A percentile compares a stretch with the other conserved stretches of the same genome.
These are phyloP conservation scores for Hippopotamus amphibius DNA, from an alignment of 2,113 vertebrate species.

Conservation along the genomic window DNA sequence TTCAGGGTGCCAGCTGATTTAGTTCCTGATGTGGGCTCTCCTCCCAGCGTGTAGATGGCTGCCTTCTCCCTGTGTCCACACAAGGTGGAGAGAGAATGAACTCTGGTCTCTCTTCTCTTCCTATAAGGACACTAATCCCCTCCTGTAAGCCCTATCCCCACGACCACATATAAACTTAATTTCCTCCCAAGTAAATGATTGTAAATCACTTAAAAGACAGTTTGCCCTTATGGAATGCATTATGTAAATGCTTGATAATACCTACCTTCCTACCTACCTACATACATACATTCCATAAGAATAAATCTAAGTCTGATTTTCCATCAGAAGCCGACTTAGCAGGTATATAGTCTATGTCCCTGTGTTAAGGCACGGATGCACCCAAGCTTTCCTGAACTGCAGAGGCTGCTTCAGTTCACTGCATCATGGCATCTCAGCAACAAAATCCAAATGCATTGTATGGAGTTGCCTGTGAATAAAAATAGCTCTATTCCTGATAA, in stretches of 20 bases:
- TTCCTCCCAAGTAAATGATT: not conserved
- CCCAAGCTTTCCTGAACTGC: not conserved
- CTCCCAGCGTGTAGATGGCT: not conserved
- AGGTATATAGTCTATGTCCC: not conserved
- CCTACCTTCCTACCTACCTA: not conserved
- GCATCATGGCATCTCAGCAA: not conserved
- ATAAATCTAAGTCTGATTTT: not conserved
- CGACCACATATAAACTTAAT: not conserved
- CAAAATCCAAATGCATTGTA: not conserved
- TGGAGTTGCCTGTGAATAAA: not conserved
- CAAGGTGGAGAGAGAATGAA: not conserved
- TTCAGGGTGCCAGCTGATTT: not conserved
- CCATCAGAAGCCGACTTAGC: not conserved
- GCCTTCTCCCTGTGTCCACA: not conserved
- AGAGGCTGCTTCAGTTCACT: not conserved
- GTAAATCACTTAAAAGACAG: not conserved
- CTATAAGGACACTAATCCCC: not conserved
- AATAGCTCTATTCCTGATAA: slow-evolving; percentile 1
- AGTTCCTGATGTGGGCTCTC: not conserved
- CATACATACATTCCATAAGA: not conserved
- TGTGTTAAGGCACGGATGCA: not conserved
- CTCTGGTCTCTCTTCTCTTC: not conserved
- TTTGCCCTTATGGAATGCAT: too few species aligned
- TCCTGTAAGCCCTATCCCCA: not conserved
- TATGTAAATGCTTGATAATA: not conserved